Percentiles rank a stretch among this genome's conserved stretches.
Evolutionary conservation across 92 coral and sea anemone species (phyloP).

Genomic region (Umimayanthus chanpuru): DNA sequence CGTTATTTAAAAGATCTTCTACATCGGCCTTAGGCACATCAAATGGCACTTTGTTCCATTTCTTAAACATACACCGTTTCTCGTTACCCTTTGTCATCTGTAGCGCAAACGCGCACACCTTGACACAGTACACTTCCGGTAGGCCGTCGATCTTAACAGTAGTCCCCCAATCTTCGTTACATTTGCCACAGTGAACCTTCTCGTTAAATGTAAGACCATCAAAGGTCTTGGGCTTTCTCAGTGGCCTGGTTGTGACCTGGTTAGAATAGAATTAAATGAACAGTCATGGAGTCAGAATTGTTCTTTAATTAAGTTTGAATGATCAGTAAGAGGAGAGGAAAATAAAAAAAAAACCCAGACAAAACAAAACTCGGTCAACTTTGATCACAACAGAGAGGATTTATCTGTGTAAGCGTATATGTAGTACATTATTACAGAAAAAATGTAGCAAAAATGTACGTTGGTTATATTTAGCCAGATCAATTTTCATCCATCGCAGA

Average conservation of each 20-base stretch:
- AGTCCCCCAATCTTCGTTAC: slow-evolving; percentile 83
- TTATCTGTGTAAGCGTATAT: too few species aligned
- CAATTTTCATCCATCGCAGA: too few species aligned
- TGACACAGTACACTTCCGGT: slow-evolving; percentile 72
- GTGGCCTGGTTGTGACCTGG: neutral
- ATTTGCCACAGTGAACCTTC: slow-evolving; percentile 64
- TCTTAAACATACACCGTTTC: slow-evolving; percentile 43
- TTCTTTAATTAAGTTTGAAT: too few species aligned
- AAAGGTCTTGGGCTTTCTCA: slow-evolving; percentile 32
- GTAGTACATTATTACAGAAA: too few species aligned
- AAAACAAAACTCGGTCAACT: too few species aligned
- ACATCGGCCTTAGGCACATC: slow-evolving; percentile 47
- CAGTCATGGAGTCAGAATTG: too few species aligned
- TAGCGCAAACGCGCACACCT: slow-evolving; percentile 65
- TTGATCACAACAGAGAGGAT: too few species aligned
- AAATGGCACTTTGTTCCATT: slow-evolving; percentile 85
- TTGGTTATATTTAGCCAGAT: too few species aligned
- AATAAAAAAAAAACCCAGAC: too few species aligned
- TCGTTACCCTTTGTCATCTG: slow-evolving; percentile 21
- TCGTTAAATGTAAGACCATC: slow-evolving; percentile 64
- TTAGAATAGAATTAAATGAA: too few species aligned
- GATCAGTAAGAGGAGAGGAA: too few species aligned
- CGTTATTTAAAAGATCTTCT: neutral
- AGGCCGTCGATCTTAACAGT: slow-evolving; percentile 59
- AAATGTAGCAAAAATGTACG: too few species aligned